A percentile compares a stretch with the other conserved stretches of the same genome.
Evolutionary conservation across 2,888 invertebrate genomes (phyloP).

Genomic region (Athalia rosae): DNA sequence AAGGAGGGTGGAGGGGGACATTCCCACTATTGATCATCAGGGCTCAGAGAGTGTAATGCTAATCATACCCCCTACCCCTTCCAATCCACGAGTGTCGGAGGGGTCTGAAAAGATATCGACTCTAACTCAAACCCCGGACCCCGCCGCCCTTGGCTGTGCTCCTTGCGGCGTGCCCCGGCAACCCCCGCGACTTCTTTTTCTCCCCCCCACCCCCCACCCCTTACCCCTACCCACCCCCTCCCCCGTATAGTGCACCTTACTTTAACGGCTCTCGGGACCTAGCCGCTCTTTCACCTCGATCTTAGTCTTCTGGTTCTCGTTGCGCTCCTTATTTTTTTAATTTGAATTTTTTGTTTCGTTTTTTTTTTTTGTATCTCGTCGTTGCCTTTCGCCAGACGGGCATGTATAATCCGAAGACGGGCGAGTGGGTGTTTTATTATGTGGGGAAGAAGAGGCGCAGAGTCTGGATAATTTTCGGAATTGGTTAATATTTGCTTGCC

Average conservation of each 20-base stretch:
- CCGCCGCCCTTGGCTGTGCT: not conserved
- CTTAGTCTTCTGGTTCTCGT: not conserved
- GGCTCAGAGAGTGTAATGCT: constrained; percentile 73
- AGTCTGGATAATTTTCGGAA: constrained; percentile 38
- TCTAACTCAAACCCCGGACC: constrained; percentile 61
- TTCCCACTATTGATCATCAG: constrained; percentile 74
- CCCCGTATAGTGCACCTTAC: not conserved
- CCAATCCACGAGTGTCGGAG: constrained; percentile 46
- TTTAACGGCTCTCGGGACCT: not conserved
- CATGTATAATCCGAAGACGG: not conserved
- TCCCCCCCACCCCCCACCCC: not conserved
- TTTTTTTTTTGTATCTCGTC: not conserved
- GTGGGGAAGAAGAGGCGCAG: not conserved
- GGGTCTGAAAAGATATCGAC: constrained; percentile 70
- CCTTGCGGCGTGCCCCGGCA: not conserved
- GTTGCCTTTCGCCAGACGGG: not conserved
- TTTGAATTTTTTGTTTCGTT: not conserved
- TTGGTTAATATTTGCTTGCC: constrained; percentile 43
- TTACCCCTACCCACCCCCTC: too few relatives aligned
- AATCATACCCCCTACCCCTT: constrained; percentile 68
- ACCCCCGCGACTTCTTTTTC: not conserved
- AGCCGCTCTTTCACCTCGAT: not conserved
- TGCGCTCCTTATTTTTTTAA: not conserved
- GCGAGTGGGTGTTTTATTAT: not conserved
- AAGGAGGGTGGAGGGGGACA: constrained; percentile 61